Evolutionary conservation across 2,888 invertebrate species (phyloP), one percentile per base, ranked within the genome.

Genomic region (Drosophila hawaiiensis): DNA sequence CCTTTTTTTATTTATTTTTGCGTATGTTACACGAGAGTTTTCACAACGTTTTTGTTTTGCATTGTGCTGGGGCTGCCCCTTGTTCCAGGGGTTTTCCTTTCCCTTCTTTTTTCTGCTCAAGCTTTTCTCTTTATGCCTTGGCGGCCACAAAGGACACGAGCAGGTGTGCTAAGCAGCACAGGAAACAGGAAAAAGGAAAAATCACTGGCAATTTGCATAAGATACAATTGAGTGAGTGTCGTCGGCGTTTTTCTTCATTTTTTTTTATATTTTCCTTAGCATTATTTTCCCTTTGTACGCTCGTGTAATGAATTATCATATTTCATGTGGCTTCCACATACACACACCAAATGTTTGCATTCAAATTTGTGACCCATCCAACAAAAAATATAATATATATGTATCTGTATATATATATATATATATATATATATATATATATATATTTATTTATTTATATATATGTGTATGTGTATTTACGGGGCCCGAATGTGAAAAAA

Each of bases 171-270:
- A 68, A 73, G 74, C 29, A 35, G 66, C 68, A 68, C 77, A 79
- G 80, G 77, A 72, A 81, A 75, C 82, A 74, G 73, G 76, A 74
- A 79, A 80, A 76, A 89, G 90, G 88, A 87, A 89, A 87, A 87
- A 91, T 87, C 91, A 88, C 87, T 78, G 91, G 85, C 90, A 91
- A 87, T 87, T 87, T 87, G 87, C 87, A 87, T 87, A 87, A 87
- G 90, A 91, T 91, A 89, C 90, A 91, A 86, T 86, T 86, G 86
- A 89, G 91, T 91, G 86, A 91, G 88, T 91, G 85, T 85, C 78
- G 83, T 82, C 72, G 78, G 65, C 53, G 33, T 58, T 70, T 65
- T 50, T 29, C 41, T 47, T 50, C 28, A 35, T 28, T 29, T 83
- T 81, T 39, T 52, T 33, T 33, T 83, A 72, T 85, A 76, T 89